Evolutionary conservation across 2,797 vertebrate species (phyloP), one percentile per base, ranked within the genome.

Genomic region (Cuculus canorus): DNA sequence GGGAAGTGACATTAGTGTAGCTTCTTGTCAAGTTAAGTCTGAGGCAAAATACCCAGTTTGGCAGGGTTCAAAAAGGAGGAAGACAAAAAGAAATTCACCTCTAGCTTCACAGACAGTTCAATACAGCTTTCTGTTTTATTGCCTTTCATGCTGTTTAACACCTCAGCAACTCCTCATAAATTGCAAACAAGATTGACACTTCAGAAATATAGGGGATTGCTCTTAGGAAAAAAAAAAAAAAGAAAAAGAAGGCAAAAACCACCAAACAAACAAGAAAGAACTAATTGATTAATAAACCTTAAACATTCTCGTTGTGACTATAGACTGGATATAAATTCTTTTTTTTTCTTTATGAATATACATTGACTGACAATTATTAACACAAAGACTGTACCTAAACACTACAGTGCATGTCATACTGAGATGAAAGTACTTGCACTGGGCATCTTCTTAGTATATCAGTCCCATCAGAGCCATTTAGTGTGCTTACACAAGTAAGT

Each of bases 241-340:
- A 17, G 43, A 43, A 43, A 43, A 43, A 43, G 43, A n/a, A 23
- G 1, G 2, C 0, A 41, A 59, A 14, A 0, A 39, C 6, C 7
- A 37, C 3, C 13, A 33, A 76, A 5, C 7, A 75, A 89, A 72
- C 5, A 53, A 61, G 27, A 43, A 47, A 19, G 16, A 60, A 15
- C 3, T 14, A 60, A 88, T 78, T 73, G 2, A 69, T 33, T 54
- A 63, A 82, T 57, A 64, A 72, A 65, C 2, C 9, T 63, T 72
- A 43, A 72, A 37, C 8, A 22, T 50, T 91, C 54, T 72, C 24
- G 52, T 21, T 90, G 28, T 54, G 23, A 72, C 28, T 79, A n/a
- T 0, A 69, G 43, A 47, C 6, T 57, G 23, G 13, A 76, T 56
- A 18, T 9, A 73, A 9, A 8, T 45, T 25, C 0, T 22, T 45